Evolutionary conservation across 2,888 invertebrate species (phyloP), one percentile per base, ranked within the genome.

Genomic region (Hypsopygia costalis): DNA sequence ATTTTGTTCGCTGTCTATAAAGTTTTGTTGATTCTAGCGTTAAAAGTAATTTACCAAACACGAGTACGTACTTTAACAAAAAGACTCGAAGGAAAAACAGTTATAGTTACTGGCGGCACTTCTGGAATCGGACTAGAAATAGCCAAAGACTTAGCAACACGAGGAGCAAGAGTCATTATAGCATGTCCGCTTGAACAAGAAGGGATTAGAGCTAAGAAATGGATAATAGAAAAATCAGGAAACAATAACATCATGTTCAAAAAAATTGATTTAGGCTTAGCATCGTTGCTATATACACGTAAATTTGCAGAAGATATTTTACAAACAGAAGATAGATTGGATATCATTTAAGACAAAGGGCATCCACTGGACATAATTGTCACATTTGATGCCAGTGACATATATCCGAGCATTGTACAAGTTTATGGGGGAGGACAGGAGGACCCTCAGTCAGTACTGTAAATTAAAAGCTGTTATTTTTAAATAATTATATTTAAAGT

Each of bases 101-200:
- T 52, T 0, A 22, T 65, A 7, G 51, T 65, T 3, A 65, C 63
- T 1, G 64, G 63, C 3, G 64, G 62, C 0, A 62, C 63, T 0
- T 28, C 52, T 1, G 63, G 58, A 1, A 47, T 66, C 6, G 66
- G 66, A 0, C 27, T 62, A 0, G 45, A 61, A 37, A 55, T 59
- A 3, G 58, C 64, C 3, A 43, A 44, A 5, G 62, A 64, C 25
- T 55, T 64, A 8, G 58, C 62, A 1, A 22, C 31, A 6, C 37
- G 66, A 36, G 58, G 57, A 1, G 66, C 63, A 0, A 56, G 36
- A 42, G 54, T 62, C 1, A 58, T 64, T 29, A 49, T 66, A 7
- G 25, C 25, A 6, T 25, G 25, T n/a, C 25, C 25, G 2, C 6
- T 25, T 25, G 25, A 25, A n/a, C 3, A 25, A 25, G 25, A 25